These are phyloP conservation scores for Alsophila aescularia DNA, from an alignment of 2,888 invertebrate species.

Conservation along the genomic window DNA sequence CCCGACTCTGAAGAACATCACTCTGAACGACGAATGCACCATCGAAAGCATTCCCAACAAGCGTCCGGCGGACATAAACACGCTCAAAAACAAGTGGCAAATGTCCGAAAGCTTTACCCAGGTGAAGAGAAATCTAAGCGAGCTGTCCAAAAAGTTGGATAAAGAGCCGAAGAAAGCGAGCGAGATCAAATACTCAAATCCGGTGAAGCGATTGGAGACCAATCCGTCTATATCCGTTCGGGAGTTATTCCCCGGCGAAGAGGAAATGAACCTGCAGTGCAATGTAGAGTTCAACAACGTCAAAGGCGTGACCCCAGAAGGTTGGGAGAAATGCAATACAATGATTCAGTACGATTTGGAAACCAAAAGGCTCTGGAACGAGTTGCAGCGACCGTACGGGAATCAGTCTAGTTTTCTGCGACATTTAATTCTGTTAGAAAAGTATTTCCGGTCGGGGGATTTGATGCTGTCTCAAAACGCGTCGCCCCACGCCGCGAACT, in stretches of 20 bases:
- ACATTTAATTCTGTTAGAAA: conserved; percentile 91
- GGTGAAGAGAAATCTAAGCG: conserved; percentile 79
- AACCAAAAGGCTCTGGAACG: conserved; percentile 92
- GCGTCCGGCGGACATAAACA: conserved; percentile 73
- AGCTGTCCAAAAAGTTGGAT: conserved; percentile 73
- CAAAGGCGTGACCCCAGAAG: conserved; percentile 90
- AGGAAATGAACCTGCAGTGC: conserved; percentile 91
- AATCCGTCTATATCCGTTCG: conserved; percentile 93
- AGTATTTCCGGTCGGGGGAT: conserved; percentile 93
- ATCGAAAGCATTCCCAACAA: conserved; percentile 83
- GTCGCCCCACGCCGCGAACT: conserved; percentile 89
- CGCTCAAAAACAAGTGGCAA: conserved; percentile 81
- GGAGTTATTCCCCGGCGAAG: conserved; percentile 92
- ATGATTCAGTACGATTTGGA: conserved; percentile 92
- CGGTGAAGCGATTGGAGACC: conserved; percentile 87
- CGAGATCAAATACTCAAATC: conserved; percentile 82
- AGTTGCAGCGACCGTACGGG: conserved; percentile 93
- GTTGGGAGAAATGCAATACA: conserved; percentile 92
- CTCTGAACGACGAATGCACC: conserved; percentile 85
- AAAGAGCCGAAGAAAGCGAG: conserved; percentile 70
- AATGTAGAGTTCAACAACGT: conserved; percentile 90
- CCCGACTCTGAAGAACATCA: conserved; percentile 68
- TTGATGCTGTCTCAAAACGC: conserved; percentile 89
- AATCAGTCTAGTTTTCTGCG: conserved; percentile 94
- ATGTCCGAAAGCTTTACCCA: conserved; percentile 80